Conservation (phyloP, 1,140 invertebrate genomes). For the Bombus ignitus region DNA sequence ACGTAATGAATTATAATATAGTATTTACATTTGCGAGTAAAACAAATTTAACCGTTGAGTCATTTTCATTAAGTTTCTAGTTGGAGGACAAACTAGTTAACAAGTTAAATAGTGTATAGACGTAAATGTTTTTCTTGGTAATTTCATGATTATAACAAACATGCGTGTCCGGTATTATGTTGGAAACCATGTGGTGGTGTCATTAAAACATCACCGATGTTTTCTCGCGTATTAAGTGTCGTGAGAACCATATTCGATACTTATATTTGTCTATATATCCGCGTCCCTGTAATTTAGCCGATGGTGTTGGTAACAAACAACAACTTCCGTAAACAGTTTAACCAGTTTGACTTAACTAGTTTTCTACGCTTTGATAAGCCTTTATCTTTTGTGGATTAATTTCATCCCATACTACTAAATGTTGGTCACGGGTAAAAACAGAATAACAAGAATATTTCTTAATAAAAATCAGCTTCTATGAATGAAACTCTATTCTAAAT, state of each 20-base stretch:
- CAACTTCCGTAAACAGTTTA: conserved; percentile 27
- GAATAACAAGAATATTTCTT: neutral
- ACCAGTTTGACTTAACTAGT: conserved; percentile 8
- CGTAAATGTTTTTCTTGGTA: neutral
- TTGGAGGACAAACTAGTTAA: neutral
- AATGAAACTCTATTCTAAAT: neutral
- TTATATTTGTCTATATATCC: neutral
- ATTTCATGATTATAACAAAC: neutral
- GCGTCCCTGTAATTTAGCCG: neutral
- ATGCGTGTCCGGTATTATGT: neutral
- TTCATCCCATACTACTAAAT: neutral
- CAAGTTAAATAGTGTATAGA: neutral
- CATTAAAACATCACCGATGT: conserved; percentile 11
- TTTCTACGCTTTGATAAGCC: neutral
- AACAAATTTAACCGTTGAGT: neutral
- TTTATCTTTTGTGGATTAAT: neutral
- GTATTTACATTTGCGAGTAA: neutral
- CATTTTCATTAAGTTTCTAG: neutral
- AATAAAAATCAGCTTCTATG: neutral
- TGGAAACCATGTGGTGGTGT: neutral
- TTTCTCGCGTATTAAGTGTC: conserved; percentile 35
- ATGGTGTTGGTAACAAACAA: neutral
- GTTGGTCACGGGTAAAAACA: neutral
- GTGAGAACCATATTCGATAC: neutral
- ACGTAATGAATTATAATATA: neutral